phyloP scores from a whole-genome alignment of 2,113 vertebrate species.

The Grus americana region DNA sequence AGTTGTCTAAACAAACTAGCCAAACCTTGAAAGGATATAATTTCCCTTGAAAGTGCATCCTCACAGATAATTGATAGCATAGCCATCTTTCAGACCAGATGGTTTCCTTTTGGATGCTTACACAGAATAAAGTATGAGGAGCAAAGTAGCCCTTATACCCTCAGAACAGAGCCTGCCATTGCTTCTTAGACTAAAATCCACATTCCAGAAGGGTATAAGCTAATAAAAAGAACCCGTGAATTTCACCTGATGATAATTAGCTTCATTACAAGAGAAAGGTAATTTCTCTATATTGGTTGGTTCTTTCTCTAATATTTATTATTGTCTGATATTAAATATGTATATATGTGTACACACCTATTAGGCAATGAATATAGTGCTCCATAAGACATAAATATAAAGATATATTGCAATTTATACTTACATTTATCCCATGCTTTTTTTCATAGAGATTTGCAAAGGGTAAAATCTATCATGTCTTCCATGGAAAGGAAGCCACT shows the following conservation, averaged over 20 bases:
- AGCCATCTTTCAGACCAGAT: constrained; percentile 51
- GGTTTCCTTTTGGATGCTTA: constrained; percentile 20
- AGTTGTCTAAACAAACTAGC: constrained; percentile 38
- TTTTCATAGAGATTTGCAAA: neutral
- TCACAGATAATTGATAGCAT: constrained; percentile 40
- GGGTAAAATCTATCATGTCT: neutral
- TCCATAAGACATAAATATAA: neutral
- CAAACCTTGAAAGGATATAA: constrained; percentile 12
- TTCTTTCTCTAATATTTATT: neutral
- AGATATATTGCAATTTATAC: neutral
- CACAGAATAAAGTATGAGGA: constrained; percentile 19
- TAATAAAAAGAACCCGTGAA: neutral
- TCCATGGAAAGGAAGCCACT: neutral
- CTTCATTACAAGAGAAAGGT: neutral
- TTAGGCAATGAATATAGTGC: neutral
- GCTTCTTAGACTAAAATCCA: constrained; percentile 2
- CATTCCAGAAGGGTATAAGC: constrained; percentile 3
- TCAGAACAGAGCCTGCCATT: constrained; percentile 20
- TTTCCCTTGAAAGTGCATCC: constrained; percentile 47
- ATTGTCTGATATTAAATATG: neutral
- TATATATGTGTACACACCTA: neutral
- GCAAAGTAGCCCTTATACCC: constrained; percentile 26
- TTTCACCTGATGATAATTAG: constrained; percentile 21
- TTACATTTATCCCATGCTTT: neutral
- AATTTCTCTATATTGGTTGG: neutral